phyloP scores from a whole-genome alignment of 2,888 invertebrate genomes.

The Agrenia bidenticulata region DNA sequence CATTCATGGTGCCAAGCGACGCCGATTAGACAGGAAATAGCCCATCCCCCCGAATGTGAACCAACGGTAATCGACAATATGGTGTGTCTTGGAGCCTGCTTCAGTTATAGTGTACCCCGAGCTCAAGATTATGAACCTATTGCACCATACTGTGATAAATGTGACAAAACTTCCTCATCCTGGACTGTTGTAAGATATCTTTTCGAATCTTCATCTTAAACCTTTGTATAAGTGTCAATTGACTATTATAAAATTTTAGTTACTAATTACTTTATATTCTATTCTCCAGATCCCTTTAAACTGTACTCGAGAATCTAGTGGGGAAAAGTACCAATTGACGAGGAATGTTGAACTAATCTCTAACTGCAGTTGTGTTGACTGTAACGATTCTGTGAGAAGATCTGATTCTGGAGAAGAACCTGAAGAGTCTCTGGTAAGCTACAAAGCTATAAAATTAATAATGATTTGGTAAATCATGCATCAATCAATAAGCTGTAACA shows the following conservation, averaged over 20 bases:
- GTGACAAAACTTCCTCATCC: constrained; percentile 65
- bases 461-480: no score
- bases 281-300: constrained; percentile 64
- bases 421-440: constrained; percentile 33
- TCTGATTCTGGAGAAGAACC: constrained; percentile 36
- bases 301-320: constrained; percentile 56
- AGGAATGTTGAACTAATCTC: constrained; percentile 64
- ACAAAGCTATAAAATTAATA: no score
- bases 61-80: constrained; percentile 69
- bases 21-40: constrained; percentile 63
- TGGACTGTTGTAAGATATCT: constrained; percentile 64
- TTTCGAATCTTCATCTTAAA: not conserved
- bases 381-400: constrained; percentile 57
- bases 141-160: constrained; percentile 70
- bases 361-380: constrained; percentile 67
- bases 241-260: no score
- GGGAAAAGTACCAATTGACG: constrained; percentile 43
- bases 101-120: constrained; percentile 69
- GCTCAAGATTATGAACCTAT: constrained; percentile 65
- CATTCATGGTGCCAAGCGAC: constrained; percentile 72
- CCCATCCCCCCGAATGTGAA: constrained; percentile 64
- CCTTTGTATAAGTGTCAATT: not conserved
- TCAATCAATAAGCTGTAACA: no score
- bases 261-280: no score
- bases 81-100: constrained; percentile 71